Conservation (phyloP, 2,797 vertebrate species). For the Helicolenus hilgendorfi region DNA sequence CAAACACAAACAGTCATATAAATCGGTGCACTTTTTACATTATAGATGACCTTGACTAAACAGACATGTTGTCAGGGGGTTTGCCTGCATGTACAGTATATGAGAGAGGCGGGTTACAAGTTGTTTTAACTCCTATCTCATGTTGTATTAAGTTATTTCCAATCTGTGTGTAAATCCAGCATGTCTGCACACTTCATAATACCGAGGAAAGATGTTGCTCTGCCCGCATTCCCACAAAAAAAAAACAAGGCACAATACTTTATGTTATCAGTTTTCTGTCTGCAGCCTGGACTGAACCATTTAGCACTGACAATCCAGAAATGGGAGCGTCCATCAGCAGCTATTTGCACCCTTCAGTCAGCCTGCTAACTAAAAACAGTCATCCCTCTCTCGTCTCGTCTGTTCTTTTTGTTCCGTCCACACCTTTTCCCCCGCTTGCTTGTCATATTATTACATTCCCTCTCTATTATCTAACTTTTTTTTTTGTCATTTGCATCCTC, state of each 20-base stretch:
- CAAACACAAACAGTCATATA: slow-evolving; percentile 14
- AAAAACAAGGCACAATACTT: background rate
- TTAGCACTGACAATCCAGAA: slow-evolving; percentile 20
- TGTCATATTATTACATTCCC: background rate
- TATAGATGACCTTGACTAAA: slow-evolving; percentile 27
- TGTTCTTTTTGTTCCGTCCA: background rate
- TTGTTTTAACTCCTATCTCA: background rate
- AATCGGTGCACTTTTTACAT: background rate
- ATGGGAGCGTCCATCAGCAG: slow-evolving; percentile 26
- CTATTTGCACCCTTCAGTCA: slow-evolving; percentile 43
- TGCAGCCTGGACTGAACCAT: background rate
- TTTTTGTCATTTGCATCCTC: slow-evolving; percentile 25
- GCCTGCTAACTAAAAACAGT: slow-evolving; percentile 13
- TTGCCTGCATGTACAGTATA: background rate
- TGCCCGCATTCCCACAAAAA: background rate
- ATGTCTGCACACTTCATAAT: background rate
- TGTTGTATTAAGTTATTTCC: background rate
- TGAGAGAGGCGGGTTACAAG: background rate
- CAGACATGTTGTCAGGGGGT: background rate
- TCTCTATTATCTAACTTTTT: background rate
- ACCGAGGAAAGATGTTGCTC: background rate
- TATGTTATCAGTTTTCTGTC: slow-evolving; percentile 46
- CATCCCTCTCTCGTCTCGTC: background rate
- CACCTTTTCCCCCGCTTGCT: background rate
- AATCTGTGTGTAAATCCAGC: background rate